phyloP scores from a whole-genome alignment of 2,113 vertebrate species.

The Antechinus stuartii region DNA sequence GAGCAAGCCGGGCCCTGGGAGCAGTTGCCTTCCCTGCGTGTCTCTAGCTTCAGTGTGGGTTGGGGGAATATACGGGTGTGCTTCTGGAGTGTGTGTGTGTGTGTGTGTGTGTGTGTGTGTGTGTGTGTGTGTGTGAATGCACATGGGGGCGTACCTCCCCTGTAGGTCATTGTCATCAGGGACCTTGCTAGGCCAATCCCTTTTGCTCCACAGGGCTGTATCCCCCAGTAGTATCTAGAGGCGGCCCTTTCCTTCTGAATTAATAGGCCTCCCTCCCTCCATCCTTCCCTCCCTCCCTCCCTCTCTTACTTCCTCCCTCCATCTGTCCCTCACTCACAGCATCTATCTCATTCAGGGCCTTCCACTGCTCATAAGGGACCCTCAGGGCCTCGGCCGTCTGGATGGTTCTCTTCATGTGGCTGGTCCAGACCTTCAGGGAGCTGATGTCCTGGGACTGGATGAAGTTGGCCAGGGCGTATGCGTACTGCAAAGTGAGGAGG shows the following conservation, averaged over 20 bases:
- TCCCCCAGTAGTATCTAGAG: neutral
- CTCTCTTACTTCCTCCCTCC: too few species aligned
- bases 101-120: too few species aligned
- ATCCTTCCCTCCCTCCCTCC: neutral
- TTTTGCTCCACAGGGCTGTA: too few species aligned
- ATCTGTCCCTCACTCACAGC: constrained; percentile 85
- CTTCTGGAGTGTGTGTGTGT: neutral
- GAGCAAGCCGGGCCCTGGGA: fast-evolving
- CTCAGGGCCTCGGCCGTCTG: constrained; percentile 92
- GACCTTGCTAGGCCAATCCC: neutral
- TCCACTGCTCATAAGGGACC: constrained; percentile 94
- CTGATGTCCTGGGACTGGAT: constrained; percentile 88
- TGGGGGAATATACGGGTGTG: neutral
- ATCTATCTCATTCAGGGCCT: constrained; percentile 95
- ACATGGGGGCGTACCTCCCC: neutral
- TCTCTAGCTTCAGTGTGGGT: neutral
- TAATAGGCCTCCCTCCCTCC: neutral
- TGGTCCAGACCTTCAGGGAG: constrained; percentile 95
- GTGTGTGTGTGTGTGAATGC: neutral
- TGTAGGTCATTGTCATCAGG: constrained; percentile 15
- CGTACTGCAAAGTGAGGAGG: constrained; percentile 83
- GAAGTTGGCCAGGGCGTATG: constrained; percentile 87
- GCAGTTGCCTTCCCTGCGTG: neutral
- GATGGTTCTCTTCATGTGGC: constrained; percentile 95
- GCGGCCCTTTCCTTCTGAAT: too few species aligned